Base-by-base conservation (phyloP, 1,140 invertebrate genomes). In the Bradysia coprophila region DNA sequence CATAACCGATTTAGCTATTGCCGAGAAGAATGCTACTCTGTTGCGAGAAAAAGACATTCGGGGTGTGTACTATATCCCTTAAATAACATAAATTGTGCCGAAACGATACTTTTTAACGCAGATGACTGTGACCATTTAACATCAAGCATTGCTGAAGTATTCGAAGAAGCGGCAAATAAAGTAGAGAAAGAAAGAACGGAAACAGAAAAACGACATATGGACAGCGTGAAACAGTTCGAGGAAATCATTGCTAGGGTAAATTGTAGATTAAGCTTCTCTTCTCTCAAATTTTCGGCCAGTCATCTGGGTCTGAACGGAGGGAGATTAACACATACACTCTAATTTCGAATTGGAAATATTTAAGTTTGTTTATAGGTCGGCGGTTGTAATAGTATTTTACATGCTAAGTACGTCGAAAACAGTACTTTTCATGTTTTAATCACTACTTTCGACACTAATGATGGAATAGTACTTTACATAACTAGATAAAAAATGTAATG, bases 141-240 rank as follows among this genome's bases (percentile, higher is more conserved):
- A 9, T 43, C 33, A 11, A 56, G 44, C 6, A 54, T 62, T 18
- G 53, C 55, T 20, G 45, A 46, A 41, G 73, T 75, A 16, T 71
- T 76, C 49, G 60, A 76, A 38, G 67, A 70, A 32, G 65, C 77
- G 45, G 71, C 71, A 5, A 54, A 56, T 1, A 75, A 71, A 53
- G 66, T 78, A 44, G 71, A 75, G 52, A 63, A 55, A 37, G 67
- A 69, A 47, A 56, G 71, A 9, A 64, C 69, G 43, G 59, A 68
- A 43, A 50, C 78, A 10, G 56, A 59, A 23, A 60, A 63, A 40
- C 72, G 74, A 55, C 75, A 78, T 45, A 9, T 18, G n/a, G 10
- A 23, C 13, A 21, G 16, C 22, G 9, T 39, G 6, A 10, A 39
- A 23, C 13, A 38, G 4, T 38, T 38, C 2, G 36, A 38, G 18